Base-by-base conservation (phyloP, 2,888 invertebrate genomes). In the Aporophyla nigra region DNA sequence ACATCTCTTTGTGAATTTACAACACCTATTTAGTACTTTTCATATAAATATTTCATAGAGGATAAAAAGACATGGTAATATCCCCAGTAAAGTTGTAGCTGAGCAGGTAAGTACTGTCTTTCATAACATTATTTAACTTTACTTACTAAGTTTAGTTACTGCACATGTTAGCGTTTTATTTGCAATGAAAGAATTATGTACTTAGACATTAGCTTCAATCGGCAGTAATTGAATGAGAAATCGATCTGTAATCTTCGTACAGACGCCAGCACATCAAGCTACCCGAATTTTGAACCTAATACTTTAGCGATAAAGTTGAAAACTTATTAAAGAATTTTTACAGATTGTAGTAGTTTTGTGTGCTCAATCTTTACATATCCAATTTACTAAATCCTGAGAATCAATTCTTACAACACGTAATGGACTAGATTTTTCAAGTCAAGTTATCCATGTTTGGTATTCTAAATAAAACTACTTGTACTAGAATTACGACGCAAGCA, bases 401-500 rank as follows among this genome's bases (percentile, higher is more conserved):
- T 24, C 1, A 16, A n/a, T 56, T 53, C 53, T 33, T 46, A 21
- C 19, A 21, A 33, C 56, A 24, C 19, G 14, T 33, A 56, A 21
- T 40, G 10, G 51, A 51, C 72, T 65, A 65, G 19, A 72, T 77
- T 77, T 77, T 77, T 63, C 33, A 59, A 58, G 24, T 0, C 24
- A 63, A 46, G 24, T 71, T 56, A 21, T n/a, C 66, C 43, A 46
- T 62, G 21, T 67, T 49, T 7, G 67, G 62, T 53, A 58, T 43
- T 63, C 56, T 74, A 63, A 80, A 80, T 74, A 74, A 70, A 53
- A 74, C 33, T 53, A 51, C 51, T 54, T 49, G 46, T n/a, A n/a
- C 5, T 62, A 43, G 66, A 59, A 16, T 58, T 27, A 21, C 7
- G 59, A 43, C 14, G 27, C n/a, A 40, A 74, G 19, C 7, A 19